Percentiles rank a stretch among this genome's conserved stretches.
phyloP scores from a whole-genome alignment of 2,797 vertebrate genomes.

The Chelon labrosus region DNA sequence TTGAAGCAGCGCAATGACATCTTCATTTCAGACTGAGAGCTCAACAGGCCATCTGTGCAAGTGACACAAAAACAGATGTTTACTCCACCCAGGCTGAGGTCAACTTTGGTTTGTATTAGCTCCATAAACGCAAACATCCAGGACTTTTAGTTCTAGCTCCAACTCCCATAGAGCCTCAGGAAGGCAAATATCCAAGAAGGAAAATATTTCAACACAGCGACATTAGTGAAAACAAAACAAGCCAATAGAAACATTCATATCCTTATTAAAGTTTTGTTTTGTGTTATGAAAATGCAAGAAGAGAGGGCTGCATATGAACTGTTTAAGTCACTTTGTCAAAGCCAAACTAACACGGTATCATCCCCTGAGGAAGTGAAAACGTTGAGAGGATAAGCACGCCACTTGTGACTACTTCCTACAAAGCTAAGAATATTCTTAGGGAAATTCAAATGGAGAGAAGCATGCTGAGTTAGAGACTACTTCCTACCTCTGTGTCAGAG shows the following conservation, averaged over 20 bases:
- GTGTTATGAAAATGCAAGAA: not conserved
- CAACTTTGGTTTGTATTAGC: constrained; percentile 33
- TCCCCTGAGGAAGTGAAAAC: constrained; percentile 47
- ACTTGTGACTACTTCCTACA: constrained; percentile 3
- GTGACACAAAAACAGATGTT: constrained; percentile 71
- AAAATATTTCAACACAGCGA: constrained; percentile 42
- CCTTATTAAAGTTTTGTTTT: constrained; percentile 5
- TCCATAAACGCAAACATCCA: constrained; percentile 42
- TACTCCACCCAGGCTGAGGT: constrained; percentile 73
- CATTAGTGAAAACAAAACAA: constrained; percentile 31
- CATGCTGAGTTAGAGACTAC: constrained; percentile 38
- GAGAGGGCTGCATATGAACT: not conserved
- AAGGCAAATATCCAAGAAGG: constrained; percentile 19
- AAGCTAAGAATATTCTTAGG: constrained; percentile 14
- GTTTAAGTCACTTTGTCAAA: not conserved
- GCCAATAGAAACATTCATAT: constrained; percentile 20
- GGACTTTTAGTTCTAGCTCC: constrained; percentile 14
- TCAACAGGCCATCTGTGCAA: constrained; percentile 43
- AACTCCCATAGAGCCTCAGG: constrained; percentile 30
- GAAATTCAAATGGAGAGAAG: constrained; percentile 11
- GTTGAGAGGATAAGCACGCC: constrained; percentile 24
- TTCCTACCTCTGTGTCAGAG: constrained; percentile 24
- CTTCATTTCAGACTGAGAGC: constrained; percentile 40
- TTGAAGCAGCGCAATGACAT: constrained; percentile 41
- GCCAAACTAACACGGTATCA: not conserved